These are phyloP conservation scores for Crambe crambe DNA, from an alignment of 37 sponge, comb jelly and placozoan genomes.

Conservation along the genomic window DNA sequence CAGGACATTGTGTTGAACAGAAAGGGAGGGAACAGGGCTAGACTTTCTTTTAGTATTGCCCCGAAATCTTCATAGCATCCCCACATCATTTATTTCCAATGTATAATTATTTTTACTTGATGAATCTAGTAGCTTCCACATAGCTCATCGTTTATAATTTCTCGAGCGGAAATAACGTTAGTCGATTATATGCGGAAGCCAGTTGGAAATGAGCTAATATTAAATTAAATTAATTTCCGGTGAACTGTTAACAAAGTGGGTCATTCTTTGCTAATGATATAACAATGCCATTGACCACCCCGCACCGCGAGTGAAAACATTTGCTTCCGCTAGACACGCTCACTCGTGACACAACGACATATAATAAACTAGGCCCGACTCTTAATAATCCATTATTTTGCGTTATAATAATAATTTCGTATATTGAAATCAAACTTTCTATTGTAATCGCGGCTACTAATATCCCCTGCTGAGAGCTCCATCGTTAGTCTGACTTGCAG, in stretches of 20 bases:
- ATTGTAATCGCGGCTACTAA: neutral
- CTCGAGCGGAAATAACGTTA: too few species aligned
- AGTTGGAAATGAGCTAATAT: too few species aligned
- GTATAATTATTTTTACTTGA: too few species aligned
- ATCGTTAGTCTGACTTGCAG: neutral
- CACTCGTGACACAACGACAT: too few species aligned
- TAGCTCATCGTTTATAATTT: too few species aligned
- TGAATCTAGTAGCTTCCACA: too few species aligned
- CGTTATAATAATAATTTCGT: neutral
- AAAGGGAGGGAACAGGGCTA: constrained; percentile 72
- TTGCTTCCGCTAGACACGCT: too few species aligned
- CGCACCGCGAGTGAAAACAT: neutral
- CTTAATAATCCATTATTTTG: neutral
- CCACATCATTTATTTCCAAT: neutral
- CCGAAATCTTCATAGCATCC: constrained; percentile 16
- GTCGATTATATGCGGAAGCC: too few species aligned
- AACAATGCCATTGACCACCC: too few species aligned
- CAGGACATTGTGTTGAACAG: constrained; percentile 81
- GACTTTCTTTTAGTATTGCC: constrained; percentile 69
- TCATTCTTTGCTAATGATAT: neutral
- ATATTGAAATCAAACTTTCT: neutral
- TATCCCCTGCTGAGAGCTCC: neutral
- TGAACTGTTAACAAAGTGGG: neutral
- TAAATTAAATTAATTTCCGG: neutral
- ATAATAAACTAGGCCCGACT: too few species aligned